Conservation (phyloP, 2,113 vertebrate species). For the Pomatostomus ruficeps region DNA sequence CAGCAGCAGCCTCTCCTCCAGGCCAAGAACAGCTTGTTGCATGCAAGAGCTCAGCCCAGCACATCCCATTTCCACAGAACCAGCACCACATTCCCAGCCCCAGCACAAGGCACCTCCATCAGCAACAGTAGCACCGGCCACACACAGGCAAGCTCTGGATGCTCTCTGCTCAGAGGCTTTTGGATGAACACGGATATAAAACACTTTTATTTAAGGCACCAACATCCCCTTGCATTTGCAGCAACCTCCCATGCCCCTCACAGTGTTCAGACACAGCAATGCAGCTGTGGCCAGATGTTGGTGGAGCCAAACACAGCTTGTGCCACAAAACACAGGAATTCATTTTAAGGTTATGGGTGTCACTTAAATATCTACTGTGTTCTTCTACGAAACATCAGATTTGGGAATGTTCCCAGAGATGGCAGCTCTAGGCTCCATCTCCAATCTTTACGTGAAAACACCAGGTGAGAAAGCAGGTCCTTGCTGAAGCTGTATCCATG, state of each 20-base stretch:
- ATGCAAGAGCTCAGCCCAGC: conserved; percentile 1
- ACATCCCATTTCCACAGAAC: background rate
- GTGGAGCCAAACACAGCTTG: background rate
- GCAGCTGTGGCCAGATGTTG: background rate
- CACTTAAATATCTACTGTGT: background rate
- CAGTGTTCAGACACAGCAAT: background rate
- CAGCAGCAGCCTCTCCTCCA: background rate
- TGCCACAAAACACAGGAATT: background rate
- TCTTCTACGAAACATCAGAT: background rate
- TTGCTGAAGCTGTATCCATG: background rate
- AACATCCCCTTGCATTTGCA: background rate
- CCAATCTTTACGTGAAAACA: background rate
- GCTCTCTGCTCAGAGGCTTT: background rate
- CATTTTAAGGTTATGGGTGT: background rate
- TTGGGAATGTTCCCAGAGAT: background rate
- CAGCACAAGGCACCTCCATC: background rate
- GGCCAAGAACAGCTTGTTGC: background rate
- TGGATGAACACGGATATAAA: background rate
- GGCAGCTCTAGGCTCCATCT: background rate
- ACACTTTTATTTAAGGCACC: background rate
- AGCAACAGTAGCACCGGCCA: background rate
- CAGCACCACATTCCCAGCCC: background rate
- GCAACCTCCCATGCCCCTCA: background rate
- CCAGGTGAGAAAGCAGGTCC: background rate
- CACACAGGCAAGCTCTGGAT: background rate